Base-by-base conservation (phyloP, 2,113 vertebrate species). In the Sinosuthora webbiana region DNA sequence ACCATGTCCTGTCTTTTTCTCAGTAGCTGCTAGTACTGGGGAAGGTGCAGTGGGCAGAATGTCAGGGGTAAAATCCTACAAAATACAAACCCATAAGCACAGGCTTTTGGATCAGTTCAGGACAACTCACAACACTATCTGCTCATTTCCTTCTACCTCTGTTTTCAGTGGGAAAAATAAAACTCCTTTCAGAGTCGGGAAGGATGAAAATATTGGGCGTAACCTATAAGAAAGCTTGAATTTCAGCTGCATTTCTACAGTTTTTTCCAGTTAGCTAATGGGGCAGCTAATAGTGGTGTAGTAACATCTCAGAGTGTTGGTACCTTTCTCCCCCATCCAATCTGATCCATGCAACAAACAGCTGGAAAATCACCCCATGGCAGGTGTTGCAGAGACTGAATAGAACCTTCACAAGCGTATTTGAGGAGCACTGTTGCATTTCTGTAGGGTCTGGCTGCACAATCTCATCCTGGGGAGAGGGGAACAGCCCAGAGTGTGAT, bases 91-190 rank as follows among this genome's bases (percentile, higher is more conserved):
- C 28, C 3, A 50, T 91, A 84, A 90, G 63, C 28, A 27, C 30
- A 35, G 7, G 65, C 70, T 89, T 75, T 91, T 89, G 33, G 53
- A 75, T 12, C 33, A 65, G 70, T 70, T 82, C n/a, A 25, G 28
- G 60, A 93, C 44, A 24, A 64, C 23, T 59, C 33, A 71, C 55
- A 60, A 49, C 52, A 47, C 44, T 87, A 59, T 84, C 49, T 52
- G 52, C 33, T 89, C 24, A 65, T 88, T 95, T 90, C 75, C 49
- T 91, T 84, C 84, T 79, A 62, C 14, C 44, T 70, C 44, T 69
- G 23, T 11, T 63, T 83, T 94, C 82, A 81, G 35, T 24, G 71
- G 59, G 55, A 90, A 90, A 80, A 42, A 15, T 28, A 28, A 80
- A 68, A 78, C 62, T 68, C 70, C 57, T 95, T 68, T 88, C 33